Evolutionary conservation across 2,888 invertebrate species (phyloP).

Genomic region (Eupithecia vulgata): DNA sequence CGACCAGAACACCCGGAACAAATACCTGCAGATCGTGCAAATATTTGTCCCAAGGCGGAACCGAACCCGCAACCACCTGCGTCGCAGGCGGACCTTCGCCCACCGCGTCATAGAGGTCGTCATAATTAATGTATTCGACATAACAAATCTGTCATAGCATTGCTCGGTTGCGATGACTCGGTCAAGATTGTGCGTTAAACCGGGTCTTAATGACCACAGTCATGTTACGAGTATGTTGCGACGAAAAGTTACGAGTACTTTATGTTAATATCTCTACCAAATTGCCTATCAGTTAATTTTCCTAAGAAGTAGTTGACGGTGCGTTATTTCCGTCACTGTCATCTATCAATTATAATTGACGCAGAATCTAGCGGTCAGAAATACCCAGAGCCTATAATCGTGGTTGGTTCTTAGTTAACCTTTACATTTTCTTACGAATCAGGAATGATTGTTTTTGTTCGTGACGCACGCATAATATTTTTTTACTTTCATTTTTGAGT

Average conservation of each 20-base stretch:
- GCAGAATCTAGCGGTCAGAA: not conserved
- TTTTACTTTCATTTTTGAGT: conserved; percentile 1
- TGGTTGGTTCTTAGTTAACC: not conserved
- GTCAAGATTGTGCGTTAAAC: not conserved
- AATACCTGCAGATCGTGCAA: no score
- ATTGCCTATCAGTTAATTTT: not conserved
- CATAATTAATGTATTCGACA: no score
- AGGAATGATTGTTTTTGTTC: not conserved
- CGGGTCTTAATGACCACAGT: not conserved
- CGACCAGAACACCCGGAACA: no score
- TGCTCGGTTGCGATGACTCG: not conserved
- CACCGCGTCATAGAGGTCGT: no score
- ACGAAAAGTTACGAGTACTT: no score
- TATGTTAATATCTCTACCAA: not conserved
- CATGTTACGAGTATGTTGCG: no score
- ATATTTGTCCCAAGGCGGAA: no score
- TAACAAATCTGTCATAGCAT: not conserved
- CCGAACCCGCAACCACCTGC: no score
- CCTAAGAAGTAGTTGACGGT: not conserved
- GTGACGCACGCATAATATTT: not conserved
- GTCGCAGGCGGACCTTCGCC: no score
- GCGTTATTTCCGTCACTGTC: not conserved
- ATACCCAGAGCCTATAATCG: not conserved
- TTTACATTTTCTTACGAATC: not conserved
- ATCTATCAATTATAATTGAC: not conserved